Base-by-base conservation (phyloP, 2,888 invertebrate species). In the Pyrrhia umbra region DNA sequence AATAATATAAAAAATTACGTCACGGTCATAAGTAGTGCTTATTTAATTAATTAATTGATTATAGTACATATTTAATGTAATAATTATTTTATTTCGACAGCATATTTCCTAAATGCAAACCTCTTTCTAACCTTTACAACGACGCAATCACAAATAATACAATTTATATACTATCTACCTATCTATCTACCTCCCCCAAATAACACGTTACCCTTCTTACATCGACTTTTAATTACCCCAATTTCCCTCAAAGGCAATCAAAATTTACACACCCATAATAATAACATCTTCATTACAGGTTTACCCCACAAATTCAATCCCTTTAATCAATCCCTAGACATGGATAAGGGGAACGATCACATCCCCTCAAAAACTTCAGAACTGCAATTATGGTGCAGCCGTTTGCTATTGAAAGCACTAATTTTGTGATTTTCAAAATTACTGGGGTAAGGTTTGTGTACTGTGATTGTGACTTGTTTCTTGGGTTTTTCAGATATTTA, bases 321-420 rank as follows among this genome's bases (percentile, higher is more conserved):
- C 82, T 83, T 80, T 84, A 82, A 85, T 85, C 81, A 85, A 74
- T 82, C 81, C 83, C 68, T 65, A 57, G 54, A 46, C 30, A 60
- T 72, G 73, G 78, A 58, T 73, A 82, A 83, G 79, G 74, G 75
- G 67, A 68, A 55, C 83, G 81, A 84, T 85, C 79, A 57, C 70
- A 56, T 57, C 80, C 79, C 74, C 68, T 75, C 65, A 67, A 69
- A 74, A 73, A 75, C 75, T 79, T 73, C 68, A 73, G 59, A 78
- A 80, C 79, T 79, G 77, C 78, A 81, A 81, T 82, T 85, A 78
- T 75, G 73, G 68, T 75, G 73, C 71, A 67, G 46, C 66, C 61
- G 52, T 63, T 63, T 65, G 64, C 21, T 58, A 69, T 76, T 68
- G 82, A 73, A 70, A 64, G 58, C 46, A 57, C 68, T 71, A 80